Percentiles rank a stretch among this genome's conserved stretches.
These are phyloP conservation scores for Drosophila pseudoananassae DNA, from an alignment of 1,140 invertebrate genomes.

Conservation along the genomic window DNA sequence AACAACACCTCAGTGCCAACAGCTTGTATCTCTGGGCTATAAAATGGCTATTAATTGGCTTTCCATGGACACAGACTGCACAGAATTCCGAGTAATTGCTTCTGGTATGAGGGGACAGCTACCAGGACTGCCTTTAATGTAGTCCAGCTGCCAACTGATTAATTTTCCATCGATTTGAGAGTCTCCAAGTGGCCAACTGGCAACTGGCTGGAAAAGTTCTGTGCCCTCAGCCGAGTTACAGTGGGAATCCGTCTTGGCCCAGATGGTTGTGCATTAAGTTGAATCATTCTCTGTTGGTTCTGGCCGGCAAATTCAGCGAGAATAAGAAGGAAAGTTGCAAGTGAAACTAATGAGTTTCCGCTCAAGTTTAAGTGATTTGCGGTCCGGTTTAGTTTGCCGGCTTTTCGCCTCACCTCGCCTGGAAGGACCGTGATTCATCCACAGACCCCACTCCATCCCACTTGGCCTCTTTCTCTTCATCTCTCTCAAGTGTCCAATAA, in stretches of 20 bases:
- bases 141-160: constrained; percentile 35
- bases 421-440: constrained; percentile 2
- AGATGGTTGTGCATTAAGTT: constrained; percentile 16
- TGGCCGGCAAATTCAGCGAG: constrained; percentile 1
- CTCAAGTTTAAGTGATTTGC: constrained; percentile 66
- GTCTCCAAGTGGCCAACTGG: neutral
- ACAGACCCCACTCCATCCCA: neutral
- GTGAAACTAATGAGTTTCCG: constrained; percentile 72
- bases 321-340: constrained; percentile 25
- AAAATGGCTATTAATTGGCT: constrained; percentile 43
- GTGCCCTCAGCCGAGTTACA: constrained; percentile 19
- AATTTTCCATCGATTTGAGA: constrained; percentile 41
- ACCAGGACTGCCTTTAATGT: constrained; percentile 19
- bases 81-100: neutral
- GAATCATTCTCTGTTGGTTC: neutral
- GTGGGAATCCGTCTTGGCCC: constrained; percentile 25
- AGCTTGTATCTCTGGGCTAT: constrained; percentile 29
- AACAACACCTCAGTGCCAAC: constrained; percentile 59
- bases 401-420: neutral
- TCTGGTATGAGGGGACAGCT: neutral
- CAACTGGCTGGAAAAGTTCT: constrained; percentile 12
- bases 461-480: constrained; percentile 10
- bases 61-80: constrained; percentile 1
- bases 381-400: constrained; percentile 23
- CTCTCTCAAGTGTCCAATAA: constrained; percentile 43